Percentiles rank a stretch among this genome's conserved stretches.
Evolutionary conservation across 2,113 vertebrate species (phyloP).

Genomic region (Synodontis membranacea): DNA sequence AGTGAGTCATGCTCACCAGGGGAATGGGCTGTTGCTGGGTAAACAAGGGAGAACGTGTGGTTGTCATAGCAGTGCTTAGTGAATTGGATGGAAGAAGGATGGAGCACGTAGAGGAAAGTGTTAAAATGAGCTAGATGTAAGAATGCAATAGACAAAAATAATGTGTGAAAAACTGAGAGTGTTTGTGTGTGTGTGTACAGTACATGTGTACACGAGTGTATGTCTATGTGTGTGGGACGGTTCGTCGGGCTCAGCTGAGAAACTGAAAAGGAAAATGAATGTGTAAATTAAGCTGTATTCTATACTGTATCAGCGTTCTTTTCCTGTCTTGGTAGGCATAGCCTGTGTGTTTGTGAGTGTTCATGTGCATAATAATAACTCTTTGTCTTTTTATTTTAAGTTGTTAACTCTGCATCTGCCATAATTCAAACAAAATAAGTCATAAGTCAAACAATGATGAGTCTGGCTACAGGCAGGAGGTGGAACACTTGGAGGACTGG

Average conservation of each 20-base stretch:
- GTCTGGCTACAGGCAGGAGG: too few species aligned
- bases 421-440: slow-evolving; percentile 8
- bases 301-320: neutral
- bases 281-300: neutral
- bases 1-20: slow-evolving; percentile 10
- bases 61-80: slow-evolving; percentile 40
- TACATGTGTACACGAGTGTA: too few species aligned
- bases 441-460: too few species aligned
- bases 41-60: slow-evolving; percentile 18
- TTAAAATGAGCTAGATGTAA: neutral
- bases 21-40: slow-evolving; percentile 52
- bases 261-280: neutral
- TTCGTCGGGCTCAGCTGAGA: neutral
- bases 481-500: too few species aligned
- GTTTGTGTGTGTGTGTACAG: too few species aligned
- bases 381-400: neutral
- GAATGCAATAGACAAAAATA: slow-evolving; percentile 19
- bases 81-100: neutral
- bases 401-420: neutral
- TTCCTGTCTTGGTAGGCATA: slow-evolving; percentile 1
- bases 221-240: neutral
- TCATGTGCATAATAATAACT: neutral
- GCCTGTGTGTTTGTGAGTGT: slow-evolving; percentile 41
- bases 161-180: neutral
- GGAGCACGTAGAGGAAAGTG: neutral